Conservation (phyloP, 2,888 invertebrate genomes). For the Terebella lapidaria region DNA sequence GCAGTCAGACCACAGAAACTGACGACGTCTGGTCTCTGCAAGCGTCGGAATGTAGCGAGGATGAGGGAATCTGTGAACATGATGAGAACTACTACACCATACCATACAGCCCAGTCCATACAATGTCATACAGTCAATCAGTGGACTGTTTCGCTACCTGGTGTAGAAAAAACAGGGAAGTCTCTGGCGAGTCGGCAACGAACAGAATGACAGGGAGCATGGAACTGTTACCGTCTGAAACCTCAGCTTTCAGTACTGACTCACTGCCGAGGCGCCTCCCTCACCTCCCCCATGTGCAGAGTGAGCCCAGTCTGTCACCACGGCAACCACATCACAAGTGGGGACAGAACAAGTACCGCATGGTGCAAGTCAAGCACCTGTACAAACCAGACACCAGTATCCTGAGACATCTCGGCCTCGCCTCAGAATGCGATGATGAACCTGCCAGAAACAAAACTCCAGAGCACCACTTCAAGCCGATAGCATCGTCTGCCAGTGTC, state of each 20-base stretch:
- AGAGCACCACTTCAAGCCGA: conserved; percentile 79
- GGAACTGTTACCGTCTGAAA: conserved; percentile 34
- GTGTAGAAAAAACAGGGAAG: background rate
- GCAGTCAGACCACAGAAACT: background rate
- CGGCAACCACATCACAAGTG: background rate
- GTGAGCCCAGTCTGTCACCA: conserved; percentile 29
- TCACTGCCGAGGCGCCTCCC: conserved; percentile 30
- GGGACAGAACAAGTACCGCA: conserved; percentile 2
- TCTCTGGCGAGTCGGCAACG: background rate
- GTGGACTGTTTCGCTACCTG: background rate
- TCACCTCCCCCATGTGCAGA: conserved; percentile 34
- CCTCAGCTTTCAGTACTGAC: conserved; percentile 36
- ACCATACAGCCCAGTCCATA: background rate
- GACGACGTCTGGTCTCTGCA: background rate
- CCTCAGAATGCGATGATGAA: conserved; percentile 16
- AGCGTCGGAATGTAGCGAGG: background rate
- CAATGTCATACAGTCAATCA: background rate
- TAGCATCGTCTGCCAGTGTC: conserved; percentile 53
- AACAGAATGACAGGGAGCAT: background rate
- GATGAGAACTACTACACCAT: background rate
- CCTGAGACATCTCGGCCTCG: conserved; percentile 17
- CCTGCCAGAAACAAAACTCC: conserved; percentile 55
- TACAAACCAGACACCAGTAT: conserved; percentile 20
- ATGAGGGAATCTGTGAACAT: background rate
- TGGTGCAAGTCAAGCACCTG: conserved; percentile 16